Base-by-base conservation (phyloP, 2,888 invertebrate species). In the Aporophyla nigra region DNA sequence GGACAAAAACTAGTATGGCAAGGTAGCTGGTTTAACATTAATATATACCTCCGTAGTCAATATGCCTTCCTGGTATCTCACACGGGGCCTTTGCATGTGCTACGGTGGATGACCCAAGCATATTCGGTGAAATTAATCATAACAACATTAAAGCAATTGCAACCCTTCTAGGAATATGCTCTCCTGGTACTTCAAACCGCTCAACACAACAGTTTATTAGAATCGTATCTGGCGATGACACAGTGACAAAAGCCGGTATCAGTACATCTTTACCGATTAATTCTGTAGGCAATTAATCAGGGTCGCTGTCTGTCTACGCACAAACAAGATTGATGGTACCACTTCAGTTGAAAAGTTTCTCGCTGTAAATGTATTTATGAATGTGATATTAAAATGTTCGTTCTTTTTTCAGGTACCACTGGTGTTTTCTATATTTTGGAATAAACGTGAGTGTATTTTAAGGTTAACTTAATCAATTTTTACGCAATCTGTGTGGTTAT, bases 231-330 rank as follows among this genome's bases (percentile, higher is more conserved):
- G 90, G 58, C 70, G 67, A 71, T 76, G 89, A 86, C 89, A 71
- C 53, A 76, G 27, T 67, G 66, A 86, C 88, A 86, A 84, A 80
- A 76, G 81, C 72, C 40, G 9, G 70, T 72, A 58, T 77, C 71
- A 33, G 59, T 71, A 76, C 71, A 82, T 80, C 77, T 71, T 80
- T 65, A 70, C 73, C 80, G 77, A 88, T 90, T 88, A 86, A 88
- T 90, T 84, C 71, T 78, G 73, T 65, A 58, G 76, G 70, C 79
- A 82, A 90, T 90, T 88, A 86, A 88, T 88, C 88, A 88, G 66
- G 75, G 76, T 67, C 73, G 73, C 77, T 79, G 62, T 68, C 76
- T 76, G 80, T 83, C 80, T 71, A 62, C 67, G 71, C 63, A 62
- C 49, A 69, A 74, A 74, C 65, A 74, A 86, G 80, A 88, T 79